Conservation (phyloP, 1,140 invertebrate genomes). For the Chymomyza costata region DNA sequence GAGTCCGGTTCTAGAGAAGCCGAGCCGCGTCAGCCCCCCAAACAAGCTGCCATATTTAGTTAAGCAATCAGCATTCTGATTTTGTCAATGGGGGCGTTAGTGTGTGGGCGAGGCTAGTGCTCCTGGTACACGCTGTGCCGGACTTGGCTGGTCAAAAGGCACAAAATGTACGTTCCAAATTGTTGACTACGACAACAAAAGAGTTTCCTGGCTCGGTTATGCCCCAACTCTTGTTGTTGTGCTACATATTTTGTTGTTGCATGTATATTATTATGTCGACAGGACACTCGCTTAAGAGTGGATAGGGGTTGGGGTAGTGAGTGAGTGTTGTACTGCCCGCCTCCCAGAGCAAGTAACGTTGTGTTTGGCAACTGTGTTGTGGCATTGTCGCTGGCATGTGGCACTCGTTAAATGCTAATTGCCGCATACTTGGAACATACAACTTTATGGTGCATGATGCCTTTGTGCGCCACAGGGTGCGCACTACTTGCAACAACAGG, state of each 20-base stretch:
- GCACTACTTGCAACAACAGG: conserved; percentile 12
- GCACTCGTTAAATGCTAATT: conserved; percentile 63
- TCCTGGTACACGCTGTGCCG: background rate
- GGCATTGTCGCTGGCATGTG: conserved; percentile 51
- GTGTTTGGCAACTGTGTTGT: conserved; percentile 28
- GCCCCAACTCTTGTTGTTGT: conserved; percentile 9
- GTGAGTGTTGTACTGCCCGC: too few relatives aligned
- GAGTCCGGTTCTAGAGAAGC: too few relatives aligned
- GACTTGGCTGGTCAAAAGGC: conserved; percentile 11
- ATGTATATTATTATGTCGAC: conserved; percentile 51
- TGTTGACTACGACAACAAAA: conserved; percentile 44
- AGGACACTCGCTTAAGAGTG: conserved; percentile 21
- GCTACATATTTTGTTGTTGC: conserved; percentile 16
- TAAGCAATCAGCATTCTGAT: conserved; percentile 48
- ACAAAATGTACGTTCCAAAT: conserved; percentile 34
- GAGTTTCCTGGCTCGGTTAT: conserved; percentile 32
- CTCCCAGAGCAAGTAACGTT: conserved; percentile 28
- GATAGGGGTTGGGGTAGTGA: background rate
- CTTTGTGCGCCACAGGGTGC: conserved; percentile 23
- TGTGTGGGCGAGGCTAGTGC: conserved; percentile 3
- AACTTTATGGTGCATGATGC: conserved; percentile 43
- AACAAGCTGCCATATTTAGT: conserved; percentile 39
- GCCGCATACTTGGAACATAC: conserved; percentile 45
- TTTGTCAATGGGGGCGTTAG: conserved; percentile 22
- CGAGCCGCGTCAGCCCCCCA: background rate